Base-by-base conservation (phyloP, 2,888 invertebrate genomes). In the Eupsilia transversa region DNA sequence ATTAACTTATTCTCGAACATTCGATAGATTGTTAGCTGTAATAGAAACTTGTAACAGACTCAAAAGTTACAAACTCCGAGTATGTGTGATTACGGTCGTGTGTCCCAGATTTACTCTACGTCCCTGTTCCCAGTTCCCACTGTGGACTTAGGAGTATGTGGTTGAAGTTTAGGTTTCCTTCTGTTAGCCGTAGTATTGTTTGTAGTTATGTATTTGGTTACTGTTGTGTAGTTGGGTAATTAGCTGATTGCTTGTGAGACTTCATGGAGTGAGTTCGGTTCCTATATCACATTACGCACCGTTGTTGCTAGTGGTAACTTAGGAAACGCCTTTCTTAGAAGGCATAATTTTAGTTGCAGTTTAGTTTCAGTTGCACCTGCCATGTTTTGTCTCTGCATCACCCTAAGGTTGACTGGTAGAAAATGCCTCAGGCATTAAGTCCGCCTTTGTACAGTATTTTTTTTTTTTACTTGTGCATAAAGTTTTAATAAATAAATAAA, bases 31-130 rank as follows among this genome's bases (percentile, higher is more conserved):
- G 70, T 3, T 46, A 17, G 17, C 12, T 46, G 17, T 70, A 78
- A 71, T 41, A 41, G 17, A 56, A 63, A 71, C 71, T 79, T 56
- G 79, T 78, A 41, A 46, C 33, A 30, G 10, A 54, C 38, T 54
- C 46, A 23, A 4, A 63, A 79, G 72, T 77, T 71, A 14, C 33
- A 0, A 79, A 79, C 72, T 63, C 27, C 33, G 20, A n/a, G 38
- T 38, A 61, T 79, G 49, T 77, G 79, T 61, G 71, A 79, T 61
- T 56, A 71, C 33, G 23, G 33, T 17, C 27, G 59, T 12, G 61
- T 76, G 49, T 56, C 56, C 38, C 35, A 73, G 54, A 77, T 77
- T 49, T 61, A 61, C 69, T 77, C 54, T 73, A 35, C 35, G 33
- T 49, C 38, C 14, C 30, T 12, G 56, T 35, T 35, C 20, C 27